phyloP scores from a whole-genome alignment of 2,888 invertebrate species.

The Malachius bipustulatus region DNA sequence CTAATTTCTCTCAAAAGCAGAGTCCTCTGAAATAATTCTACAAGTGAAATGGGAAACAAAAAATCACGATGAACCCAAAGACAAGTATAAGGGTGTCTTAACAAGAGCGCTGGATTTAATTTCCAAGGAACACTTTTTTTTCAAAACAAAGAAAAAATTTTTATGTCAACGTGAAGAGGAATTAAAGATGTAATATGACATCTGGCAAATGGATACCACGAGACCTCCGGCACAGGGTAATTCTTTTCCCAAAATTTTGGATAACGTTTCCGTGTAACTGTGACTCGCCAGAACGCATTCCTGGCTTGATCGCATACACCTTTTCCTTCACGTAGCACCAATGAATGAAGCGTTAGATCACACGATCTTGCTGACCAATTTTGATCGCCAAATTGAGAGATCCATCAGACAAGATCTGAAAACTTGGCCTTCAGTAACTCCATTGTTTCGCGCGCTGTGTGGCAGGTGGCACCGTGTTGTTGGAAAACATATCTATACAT shows the following conservation, averaged over 20 bases:
- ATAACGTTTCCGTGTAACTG: neutral
- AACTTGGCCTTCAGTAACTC: too few species aligned
- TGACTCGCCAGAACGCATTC: neutral
- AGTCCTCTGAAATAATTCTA: too few species aligned
- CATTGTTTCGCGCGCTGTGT: too few species aligned
- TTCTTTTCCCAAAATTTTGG: neutral
- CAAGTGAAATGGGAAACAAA: too few species aligned
- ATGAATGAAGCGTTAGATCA: neutral
- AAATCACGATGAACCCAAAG: too few species aligned
- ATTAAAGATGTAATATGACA: neutral
- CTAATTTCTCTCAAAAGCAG: too few species aligned
- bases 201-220: neutral
- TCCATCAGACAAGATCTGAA: too few species aligned
- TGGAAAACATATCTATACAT: too few species aligned
- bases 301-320: neutral
- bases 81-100: too few species aligned
- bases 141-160: neutral
- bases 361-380: slow-evolving; percentile 3
- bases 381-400: too few species aligned
- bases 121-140: neutral
- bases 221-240: neutral
- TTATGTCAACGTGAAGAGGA: neutral
- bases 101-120: slow-evolving; percentile 3
- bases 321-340: neutral
- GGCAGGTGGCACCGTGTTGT: too few species aligned